Percentiles rank a stretch among this genome's conserved stretches.
phyloP scores from a whole-genome alignment of 2,113 vertebrate species.

The Pelvicachromis taeniatus region DNA sequence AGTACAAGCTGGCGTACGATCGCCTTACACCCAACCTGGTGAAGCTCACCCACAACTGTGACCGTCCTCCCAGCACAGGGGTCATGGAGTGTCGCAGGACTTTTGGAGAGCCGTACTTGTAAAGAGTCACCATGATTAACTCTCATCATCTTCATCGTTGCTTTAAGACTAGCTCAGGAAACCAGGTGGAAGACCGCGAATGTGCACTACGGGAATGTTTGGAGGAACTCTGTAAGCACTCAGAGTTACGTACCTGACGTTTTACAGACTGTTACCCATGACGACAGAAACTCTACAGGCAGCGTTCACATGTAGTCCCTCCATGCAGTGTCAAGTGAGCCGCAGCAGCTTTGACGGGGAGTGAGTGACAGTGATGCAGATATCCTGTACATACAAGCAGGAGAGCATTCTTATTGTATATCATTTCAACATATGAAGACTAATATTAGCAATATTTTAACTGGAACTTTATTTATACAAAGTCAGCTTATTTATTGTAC shows the following conservation, averaged over 20 bases:
- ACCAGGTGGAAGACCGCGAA: conserved; percentile 12
- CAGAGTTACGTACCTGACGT: background rate
- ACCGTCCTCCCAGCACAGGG: conserved; percentile 89
- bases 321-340: background rate
- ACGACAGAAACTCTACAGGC: background rate
- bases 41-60: conserved; percentile 93
- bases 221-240: background rate
- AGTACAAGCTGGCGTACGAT: conserved; percentile 94
- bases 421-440: conserved; percentile 18
- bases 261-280: background rate
- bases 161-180: conserved; percentile 59
- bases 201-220: background rate
- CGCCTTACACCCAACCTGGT: conserved; percentile 87
- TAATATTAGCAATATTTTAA: conserved; percentile 61
- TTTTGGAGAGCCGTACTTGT: conserved; percentile 94
- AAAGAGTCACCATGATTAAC: conserved; percentile 9
- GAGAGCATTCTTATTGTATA: conserved; percentile 51
- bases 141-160: background rate
- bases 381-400: conserved; percentile 23
- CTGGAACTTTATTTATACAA: conserved; percentile 61
- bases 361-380: conserved; percentile 6
- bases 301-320: background rate
- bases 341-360: background rate
- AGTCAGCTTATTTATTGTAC: conserved; percentile 61
- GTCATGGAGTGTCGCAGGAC: conserved; percentile 94